Conservation (phyloP, 2,797 vertebrate genomes). For the Sebastolobus altivelis region DNA sequence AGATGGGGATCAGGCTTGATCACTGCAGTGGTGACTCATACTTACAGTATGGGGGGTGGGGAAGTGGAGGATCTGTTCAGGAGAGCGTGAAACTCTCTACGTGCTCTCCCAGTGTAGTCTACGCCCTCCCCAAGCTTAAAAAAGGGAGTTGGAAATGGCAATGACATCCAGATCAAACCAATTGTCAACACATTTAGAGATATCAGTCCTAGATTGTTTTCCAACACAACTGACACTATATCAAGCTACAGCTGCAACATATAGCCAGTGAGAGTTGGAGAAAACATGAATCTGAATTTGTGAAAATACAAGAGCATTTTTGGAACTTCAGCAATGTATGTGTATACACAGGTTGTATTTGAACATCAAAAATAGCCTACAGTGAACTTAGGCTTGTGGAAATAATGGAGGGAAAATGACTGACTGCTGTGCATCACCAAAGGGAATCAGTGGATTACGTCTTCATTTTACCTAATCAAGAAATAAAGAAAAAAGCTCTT, state of each 20-base stretch:
- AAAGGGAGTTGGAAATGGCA: neutral
- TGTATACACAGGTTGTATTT: constrained; percentile 11
- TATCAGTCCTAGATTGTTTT: neutral
- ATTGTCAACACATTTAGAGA: neutral
- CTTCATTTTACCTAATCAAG: neutral
- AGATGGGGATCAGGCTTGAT: constrained; percentile 25
- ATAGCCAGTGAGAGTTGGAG: neutral
- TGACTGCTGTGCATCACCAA: constrained; percentile 16
- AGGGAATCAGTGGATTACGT: neutral
- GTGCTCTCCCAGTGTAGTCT: neutral
- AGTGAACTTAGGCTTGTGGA: constrained; percentile 8
- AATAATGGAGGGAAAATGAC: neutral
- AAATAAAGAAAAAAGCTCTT: constrained; percentile 8
- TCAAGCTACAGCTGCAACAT: constrained; percentile 5
- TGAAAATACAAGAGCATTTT: constrained; percentile 15
- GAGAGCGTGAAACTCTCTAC: neutral
- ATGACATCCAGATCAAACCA: neutral
- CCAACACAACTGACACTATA: neutral
- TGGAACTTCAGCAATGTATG: neutral
- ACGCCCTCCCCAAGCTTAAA: neutral
- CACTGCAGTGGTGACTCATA: constrained; percentile 32
- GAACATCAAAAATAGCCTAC: constrained; percentile 21
- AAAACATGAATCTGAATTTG: constrained; percentile 4
- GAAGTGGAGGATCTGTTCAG: constrained; percentile 1
- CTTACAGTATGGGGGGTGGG: neutral